Conservation (phyloP, 2,888 invertebrate genomes). For the Smittia sp. region DNA sequence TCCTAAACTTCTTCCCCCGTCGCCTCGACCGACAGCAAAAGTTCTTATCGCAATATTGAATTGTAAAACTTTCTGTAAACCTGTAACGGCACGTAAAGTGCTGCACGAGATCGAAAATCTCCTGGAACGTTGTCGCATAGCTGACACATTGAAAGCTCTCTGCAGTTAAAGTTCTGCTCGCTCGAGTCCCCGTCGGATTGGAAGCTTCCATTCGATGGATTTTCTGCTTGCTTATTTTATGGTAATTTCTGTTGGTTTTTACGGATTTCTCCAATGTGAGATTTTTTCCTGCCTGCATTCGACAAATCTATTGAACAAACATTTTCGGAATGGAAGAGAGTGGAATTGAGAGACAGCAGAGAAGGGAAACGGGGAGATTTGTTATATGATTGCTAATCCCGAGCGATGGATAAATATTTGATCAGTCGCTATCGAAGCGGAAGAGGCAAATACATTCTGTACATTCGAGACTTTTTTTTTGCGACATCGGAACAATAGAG, state of each 20-base stretch:
- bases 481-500: too few relatives aligned
- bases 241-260: conserved; percentile 24
- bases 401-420: conserved; percentile 34
- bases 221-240: conserved; percentile 19
- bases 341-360: background rate
- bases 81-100: too few relatives aligned
- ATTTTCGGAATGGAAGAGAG: background rate
- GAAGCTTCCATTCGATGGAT: too few relatives aligned
- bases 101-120: too few relatives aligned
- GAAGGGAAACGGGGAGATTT: background rate
- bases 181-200: too few relatives aligned
- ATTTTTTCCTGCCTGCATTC: conserved; percentile 8
- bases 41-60: too few relatives aligned
- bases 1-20: too few relatives aligned
- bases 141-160: too few relatives aligned
- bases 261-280: background rate
- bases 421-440: conserved; percentile 31
- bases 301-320: conserved; percentile 36
- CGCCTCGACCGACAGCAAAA: too few relatives aligned
- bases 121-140: too few relatives aligned
- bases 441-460: conserved; percentile 31
- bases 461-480: background rate
- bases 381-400: conserved; percentile 35
- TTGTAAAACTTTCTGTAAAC: too few relatives aligned
- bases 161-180: too few relatives aligned